Conservation (phyloP, 2,113 vertebrate species). For the Equus przewalskii region DNA sequence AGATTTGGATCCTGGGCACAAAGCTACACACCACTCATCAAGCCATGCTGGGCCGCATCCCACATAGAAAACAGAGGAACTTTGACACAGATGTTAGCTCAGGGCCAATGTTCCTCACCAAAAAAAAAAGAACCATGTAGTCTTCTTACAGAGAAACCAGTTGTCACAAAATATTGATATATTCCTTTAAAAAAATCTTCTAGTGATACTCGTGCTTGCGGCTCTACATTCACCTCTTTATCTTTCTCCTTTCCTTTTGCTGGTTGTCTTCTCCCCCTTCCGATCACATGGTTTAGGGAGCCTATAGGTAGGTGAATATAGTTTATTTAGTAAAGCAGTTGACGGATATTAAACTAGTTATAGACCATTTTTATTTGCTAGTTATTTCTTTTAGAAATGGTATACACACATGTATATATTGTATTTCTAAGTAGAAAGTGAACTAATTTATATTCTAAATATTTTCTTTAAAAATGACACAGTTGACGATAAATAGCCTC, state of each 20-base stretch:
- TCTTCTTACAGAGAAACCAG: slow-evolving; percentile 1
- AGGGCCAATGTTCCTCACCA: no score
- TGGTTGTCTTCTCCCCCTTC: slow-evolving; percentile 24
- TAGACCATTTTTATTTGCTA: slow-evolving; percentile 5
- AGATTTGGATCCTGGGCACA: no score
- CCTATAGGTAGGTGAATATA: background rate
- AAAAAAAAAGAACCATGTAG: background rate
- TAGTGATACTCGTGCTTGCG: background rate
- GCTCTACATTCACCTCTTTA: background rate
- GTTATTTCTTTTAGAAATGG: slow-evolving; percentile 27
- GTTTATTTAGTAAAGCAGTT: slow-evolving; percentile 50
- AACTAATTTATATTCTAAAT: slow-evolving; percentile 19
- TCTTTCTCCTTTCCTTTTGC: slow-evolving; percentile 22
- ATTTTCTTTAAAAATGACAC: slow-evolving; percentile 37
- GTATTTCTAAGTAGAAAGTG: background rate
- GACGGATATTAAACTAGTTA: slow-evolving; percentile 24
- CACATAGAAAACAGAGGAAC: no score
- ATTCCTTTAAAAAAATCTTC: background rate
- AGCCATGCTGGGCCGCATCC: no score
- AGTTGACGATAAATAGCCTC: background rate
- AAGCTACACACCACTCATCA: no score
- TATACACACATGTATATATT: background rate
- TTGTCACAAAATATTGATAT: slow-evolving; percentile 36
- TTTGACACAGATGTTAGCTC: no score
- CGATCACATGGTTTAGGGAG: background rate